Evolutionary conservation across 2,888 invertebrate species (phyloP).

Genomic region (Cheilosia soror): DNA sequence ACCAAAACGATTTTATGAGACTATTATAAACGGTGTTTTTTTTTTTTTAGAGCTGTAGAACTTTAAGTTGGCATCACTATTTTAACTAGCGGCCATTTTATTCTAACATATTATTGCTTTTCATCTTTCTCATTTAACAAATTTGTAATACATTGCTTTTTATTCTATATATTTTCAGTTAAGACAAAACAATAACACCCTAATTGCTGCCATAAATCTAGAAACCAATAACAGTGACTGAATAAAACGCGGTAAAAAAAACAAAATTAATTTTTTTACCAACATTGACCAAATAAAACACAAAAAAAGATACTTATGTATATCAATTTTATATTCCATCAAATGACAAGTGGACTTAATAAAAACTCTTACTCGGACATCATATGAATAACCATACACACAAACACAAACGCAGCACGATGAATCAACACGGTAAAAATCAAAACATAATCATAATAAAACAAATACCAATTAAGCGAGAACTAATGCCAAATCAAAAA

Average conservation of each 20-base stretch:
- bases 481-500: slow-evolving; percentile 66
- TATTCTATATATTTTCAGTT: slow-evolving; percentile 35
- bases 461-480: slow-evolving; percentile 63
- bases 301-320: background rate
- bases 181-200: slow-evolving; percentile 11
- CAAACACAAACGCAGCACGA: slow-evolving; percentile 11
- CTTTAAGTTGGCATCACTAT: no score
- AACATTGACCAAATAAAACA: slow-evolving; percentile 15
- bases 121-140: background rate
- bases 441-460: slow-evolving; percentile 70
- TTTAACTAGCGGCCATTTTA: no score
- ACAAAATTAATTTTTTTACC: background rate
- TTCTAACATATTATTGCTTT: no score
- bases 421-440: slow-evolving; percentile 70
- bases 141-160: background rate
- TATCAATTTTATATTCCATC: background rate
- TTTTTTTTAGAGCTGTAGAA: no score
- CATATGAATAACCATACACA: background rate
- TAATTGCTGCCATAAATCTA: slow-evolving; percentile 48
- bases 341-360: background rate
- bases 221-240: background rate
- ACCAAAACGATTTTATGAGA: no score
- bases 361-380: background rate
- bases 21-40: no score
- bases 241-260: background rate